Evolutionary conservation across 2,113 vertebrate species (phyloP).

Genomic region (Saiga tatarica): DNA sequence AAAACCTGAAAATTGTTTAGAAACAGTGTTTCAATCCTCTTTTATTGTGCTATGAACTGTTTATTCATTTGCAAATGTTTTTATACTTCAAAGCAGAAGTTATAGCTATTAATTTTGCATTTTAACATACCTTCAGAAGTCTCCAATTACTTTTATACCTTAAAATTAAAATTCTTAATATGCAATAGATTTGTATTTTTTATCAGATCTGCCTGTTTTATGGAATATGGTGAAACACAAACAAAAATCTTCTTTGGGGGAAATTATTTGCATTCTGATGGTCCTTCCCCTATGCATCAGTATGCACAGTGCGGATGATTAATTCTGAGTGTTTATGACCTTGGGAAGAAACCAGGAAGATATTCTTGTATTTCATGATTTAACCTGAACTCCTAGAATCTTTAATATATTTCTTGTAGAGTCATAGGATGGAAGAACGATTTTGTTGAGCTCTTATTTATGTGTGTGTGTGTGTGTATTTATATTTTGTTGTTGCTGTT

Average conservation of each 20-base stretch:
- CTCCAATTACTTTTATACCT: neutral
- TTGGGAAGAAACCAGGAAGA: neutral
- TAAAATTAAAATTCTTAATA: neutral
- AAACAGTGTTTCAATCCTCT: neutral
- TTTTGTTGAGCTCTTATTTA: neutral
- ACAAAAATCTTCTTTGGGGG: neutral
- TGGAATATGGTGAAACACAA: neutral
- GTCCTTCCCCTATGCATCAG: neutral
- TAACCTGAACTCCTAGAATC: neutral
- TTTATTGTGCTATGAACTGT: neutral
- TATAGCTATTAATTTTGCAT: neutral
- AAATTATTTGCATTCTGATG: neutral
- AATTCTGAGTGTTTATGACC: neutral
- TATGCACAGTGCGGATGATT: neutral
- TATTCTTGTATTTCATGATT: neutral
- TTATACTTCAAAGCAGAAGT: neutral
- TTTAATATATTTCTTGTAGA: neutral
- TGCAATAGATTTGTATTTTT: neutral
- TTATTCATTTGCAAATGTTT: neutral
- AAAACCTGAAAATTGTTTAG: slow-evolving; percentile 14
- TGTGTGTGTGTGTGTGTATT: neutral
- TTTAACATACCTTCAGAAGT: neutral
- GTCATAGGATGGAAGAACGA: neutral
- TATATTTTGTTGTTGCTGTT: neutral
- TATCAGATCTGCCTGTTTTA: neutral